Percentiles rank a stretch among this genome's conserved stretches.
phyloP scores from a whole-genome alignment of 2,888 invertebrate genomes.

The Athrips mouffetella region DNA sequence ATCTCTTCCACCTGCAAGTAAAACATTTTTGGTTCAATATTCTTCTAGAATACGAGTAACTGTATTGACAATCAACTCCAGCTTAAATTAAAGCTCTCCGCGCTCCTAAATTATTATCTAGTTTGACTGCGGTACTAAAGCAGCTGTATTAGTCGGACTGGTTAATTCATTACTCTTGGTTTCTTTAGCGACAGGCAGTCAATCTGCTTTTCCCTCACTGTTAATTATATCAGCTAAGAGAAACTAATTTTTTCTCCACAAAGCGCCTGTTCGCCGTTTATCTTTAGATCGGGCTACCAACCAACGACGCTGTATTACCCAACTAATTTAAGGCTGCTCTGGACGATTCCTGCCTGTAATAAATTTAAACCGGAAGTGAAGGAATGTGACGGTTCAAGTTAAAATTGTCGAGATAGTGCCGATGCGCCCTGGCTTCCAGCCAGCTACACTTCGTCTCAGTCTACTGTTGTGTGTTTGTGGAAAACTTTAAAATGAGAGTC shows the following conservation, averaged over 20 bases:
- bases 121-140: not conserved
- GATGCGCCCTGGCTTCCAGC: conserved; percentile 41
- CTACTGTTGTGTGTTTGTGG: conserved; percentile 25
- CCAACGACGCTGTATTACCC: conserved; percentile 34
- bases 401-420: conserved; percentile 21
- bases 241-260: conserved; percentile 30
- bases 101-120: not conserved
- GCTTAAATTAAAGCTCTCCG: not conserved
- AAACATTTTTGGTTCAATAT: not conserved
- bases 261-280: conserved; percentile 39
- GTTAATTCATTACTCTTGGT: conserved; percentile 8
- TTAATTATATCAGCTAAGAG: conserved; percentile 36
- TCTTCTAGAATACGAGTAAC: not conserved
- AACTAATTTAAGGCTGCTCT: not conserved
- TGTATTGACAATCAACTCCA: not conserved
- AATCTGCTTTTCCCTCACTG: too few relatives aligned
- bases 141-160: not conserved
- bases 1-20: conserved; percentile 95
- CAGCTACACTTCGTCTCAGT: conserved; percentile 38
- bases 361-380: conserved; percentile 1
- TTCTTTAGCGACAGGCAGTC: conserved; percentile 14
- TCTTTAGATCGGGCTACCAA: conserved; percentile 39
- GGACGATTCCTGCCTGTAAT: not conserved
- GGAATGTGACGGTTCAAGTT: conserved; percentile 6
- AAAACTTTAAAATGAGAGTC: conserved; percentile 22